These are phyloP conservation scores for Apamea crenata DNA, from an alignment of 2,888 invertebrate species.

Conservation along the genomic window DNA sequence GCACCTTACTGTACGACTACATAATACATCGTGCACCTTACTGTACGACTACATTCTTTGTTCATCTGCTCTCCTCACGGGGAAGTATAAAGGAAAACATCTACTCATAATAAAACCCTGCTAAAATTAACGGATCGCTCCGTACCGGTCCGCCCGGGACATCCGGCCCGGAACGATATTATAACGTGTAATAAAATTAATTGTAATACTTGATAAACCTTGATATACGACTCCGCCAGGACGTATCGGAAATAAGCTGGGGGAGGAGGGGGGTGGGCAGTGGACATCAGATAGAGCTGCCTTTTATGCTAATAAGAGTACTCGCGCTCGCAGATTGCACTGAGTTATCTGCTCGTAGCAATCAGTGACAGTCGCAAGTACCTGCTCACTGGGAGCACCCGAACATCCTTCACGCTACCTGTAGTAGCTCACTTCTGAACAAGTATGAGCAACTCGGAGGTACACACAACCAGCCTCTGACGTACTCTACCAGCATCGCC, in stretches of 20 bases:
- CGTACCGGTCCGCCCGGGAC: constrained; percentile 5
- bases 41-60: background rate
- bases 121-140: constrained; percentile 34
- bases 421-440: background rate
- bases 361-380: constrained; percentile 5
- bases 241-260: constrained; percentile 66
- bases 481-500: too few relatives aligned
- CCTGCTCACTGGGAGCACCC: background rate
- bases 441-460: background rate
- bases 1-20: too few relatives aligned
- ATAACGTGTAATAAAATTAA: constrained; percentile 61
- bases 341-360: constrained; percentile 28
- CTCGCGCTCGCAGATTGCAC: constrained; percentile 1
- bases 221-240: constrained; percentile 62
- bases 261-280: background rate
- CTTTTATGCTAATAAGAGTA: constrained; percentile 45
- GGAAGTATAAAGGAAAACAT: background rate
- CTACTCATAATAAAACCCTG: background rate
- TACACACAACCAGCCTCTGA: background rate
- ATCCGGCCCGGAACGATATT: constrained; percentile 7
- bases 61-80: background rate
- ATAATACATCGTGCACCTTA: too few relatives aligned
- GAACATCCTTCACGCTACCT: too few relatives aligned
- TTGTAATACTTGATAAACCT: constrained; percentile 60
- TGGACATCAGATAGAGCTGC: constrained; percentile 33